Percentiles rank a stretch among this genome's conserved stretches.
Conservation (phyloP, 2,113 vertebrate genomes). For the Rattus rattus region DNA sequence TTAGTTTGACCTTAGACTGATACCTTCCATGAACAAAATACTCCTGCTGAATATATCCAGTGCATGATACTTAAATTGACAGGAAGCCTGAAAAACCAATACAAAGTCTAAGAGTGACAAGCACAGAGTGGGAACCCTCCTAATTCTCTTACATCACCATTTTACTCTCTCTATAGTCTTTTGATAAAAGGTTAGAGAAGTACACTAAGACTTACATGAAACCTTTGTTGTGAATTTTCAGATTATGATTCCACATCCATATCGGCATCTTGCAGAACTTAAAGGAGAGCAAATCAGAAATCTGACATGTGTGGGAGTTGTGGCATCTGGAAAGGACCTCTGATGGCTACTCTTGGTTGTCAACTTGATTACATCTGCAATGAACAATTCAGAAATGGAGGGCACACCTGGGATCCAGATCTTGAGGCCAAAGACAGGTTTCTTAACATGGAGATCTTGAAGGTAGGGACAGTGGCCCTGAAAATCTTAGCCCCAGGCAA, state of each 20-base stretch:
- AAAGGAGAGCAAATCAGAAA: neutral
- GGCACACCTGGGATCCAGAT: too few relatives aligned
- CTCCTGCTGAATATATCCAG: neutral
- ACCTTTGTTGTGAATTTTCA: neutral
- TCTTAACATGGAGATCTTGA: too few relatives aligned
- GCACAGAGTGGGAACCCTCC: neutral
- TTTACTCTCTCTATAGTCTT: neutral
- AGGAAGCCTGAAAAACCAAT: neutral
- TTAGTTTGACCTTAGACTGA: neutral
- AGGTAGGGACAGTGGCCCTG: too few relatives aligned
- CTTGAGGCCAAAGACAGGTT: too few relatives aligned
- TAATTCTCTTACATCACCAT: neutral
- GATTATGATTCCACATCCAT: neutral
- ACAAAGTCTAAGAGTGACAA: neutral
- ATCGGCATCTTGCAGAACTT: neutral
- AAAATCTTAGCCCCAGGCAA: too few relatives aligned
- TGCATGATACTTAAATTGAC: neutral
- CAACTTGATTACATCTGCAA: too few relatives aligned
- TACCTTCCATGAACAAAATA: neutral
- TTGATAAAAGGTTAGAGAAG: neutral
- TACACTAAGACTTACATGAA: neutral
- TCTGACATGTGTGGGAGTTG: neutral
- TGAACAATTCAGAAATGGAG: too few relatives aligned
- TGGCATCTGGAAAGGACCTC: neutral
- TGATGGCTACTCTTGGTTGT: too few relatives aligned